Conservation (phyloP, 2,113 vertebrate species). For the Cyphomyrus plagiostoma region DNA sequence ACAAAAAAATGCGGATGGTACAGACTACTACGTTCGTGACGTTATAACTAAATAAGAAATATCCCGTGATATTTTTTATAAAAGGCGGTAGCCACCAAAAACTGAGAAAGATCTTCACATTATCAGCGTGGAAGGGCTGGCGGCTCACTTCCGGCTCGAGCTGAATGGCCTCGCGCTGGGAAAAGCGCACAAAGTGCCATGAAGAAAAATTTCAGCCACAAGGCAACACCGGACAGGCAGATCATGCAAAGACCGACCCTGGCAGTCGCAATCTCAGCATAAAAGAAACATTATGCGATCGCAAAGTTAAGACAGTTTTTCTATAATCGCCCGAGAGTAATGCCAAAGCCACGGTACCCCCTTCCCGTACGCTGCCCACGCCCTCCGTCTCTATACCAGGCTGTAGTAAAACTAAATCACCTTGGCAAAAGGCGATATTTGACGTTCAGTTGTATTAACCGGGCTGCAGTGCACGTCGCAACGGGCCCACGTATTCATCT, state of each 20-base stretch:
- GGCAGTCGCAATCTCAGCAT: neutral
- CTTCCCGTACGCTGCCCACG: constrained; percentile 51
- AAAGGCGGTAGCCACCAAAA: neutral
- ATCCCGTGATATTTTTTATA: neutral
- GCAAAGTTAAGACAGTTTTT: neutral
- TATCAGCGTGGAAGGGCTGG: neutral
- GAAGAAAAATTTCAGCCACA: neutral
- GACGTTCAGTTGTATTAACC: neutral
- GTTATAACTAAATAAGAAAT: neutral
- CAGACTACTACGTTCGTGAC: neutral
- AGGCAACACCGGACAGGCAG: neutral
- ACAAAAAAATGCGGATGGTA: neutral
- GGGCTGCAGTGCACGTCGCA: constrained; percentile 8
- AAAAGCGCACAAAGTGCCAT: neutral
- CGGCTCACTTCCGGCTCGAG: constrained; percentile 23
- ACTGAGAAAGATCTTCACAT: neutral
- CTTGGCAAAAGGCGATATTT: constrained; percentile 44
- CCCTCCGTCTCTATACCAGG: constrained; percentile 52
- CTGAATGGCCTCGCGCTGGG: constrained; percentile 3
- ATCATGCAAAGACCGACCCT: neutral
- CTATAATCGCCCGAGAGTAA: constrained; percentile 6
- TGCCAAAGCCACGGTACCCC: constrained; percentile 7
- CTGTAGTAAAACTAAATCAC: constrained; percentile 34
- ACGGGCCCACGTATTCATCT: neutral
- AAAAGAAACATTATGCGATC: neutral